phyloP scores from a whole-genome alignment of 1,140 invertebrate species.

The Helicoverpa armigera region DNA sequence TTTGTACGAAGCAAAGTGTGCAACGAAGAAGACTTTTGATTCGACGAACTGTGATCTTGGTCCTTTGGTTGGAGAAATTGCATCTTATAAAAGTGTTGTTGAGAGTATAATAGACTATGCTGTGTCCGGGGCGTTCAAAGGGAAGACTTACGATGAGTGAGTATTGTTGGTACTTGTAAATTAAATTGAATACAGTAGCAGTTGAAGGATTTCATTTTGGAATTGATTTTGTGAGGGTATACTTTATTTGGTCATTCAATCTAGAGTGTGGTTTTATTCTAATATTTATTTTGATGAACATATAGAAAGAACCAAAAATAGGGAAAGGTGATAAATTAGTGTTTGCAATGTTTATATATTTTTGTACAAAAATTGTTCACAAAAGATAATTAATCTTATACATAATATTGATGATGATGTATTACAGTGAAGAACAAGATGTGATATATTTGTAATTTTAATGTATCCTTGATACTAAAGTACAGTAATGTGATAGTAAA shows the following conservation, averaged over 20 bases:
- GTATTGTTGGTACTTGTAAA: conserved; percentile 58
- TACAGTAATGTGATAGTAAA: no score
- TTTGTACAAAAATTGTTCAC: no score
- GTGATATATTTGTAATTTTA: no score
- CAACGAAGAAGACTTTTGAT: background rate
- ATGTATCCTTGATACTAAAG: no score
- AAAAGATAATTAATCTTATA: no score
- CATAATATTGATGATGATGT: no score
- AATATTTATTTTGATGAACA: no score
- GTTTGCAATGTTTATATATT: no score
- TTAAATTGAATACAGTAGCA: background rate
- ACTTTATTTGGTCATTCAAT: background rate
- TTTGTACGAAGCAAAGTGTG: background rate
- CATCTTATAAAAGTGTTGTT: conserved; percentile 87
- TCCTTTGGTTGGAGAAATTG: conserved; percentile 87
- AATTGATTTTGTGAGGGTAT: background rate
- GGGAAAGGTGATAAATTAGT: no score
- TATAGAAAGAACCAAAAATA: no score
- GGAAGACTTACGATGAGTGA: conserved; percentile 75
- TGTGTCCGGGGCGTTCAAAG: conserved; percentile 85
- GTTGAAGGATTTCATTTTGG: background rate
- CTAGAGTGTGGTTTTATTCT: no score
- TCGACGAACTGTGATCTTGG: conserved; percentile 73
- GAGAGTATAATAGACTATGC: conserved; percentile 88
- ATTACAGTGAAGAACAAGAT: no score